phyloP scores from a whole-genome alignment of 64 coral and sea anemone species.

The Acropora yongei region DNA sequence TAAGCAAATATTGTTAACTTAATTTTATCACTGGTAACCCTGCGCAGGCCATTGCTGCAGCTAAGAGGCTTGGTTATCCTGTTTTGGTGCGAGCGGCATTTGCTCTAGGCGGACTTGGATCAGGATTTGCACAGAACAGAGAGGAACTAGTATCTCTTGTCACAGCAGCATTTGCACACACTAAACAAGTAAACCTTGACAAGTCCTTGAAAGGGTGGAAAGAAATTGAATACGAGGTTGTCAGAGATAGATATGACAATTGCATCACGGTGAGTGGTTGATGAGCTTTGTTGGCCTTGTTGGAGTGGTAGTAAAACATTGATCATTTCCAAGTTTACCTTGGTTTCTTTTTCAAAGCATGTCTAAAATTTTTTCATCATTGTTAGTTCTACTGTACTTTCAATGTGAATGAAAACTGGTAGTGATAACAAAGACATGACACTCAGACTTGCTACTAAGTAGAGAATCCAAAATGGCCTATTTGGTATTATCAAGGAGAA shows the following conservation, averaged over 20 bases:
- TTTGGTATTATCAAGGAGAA: too few species aligned
- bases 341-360: too few species aligned
- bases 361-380: too few species aligned
- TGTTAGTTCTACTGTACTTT: too few species aligned
- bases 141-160: slow-evolving; percentile 81
- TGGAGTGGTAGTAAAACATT: too few species aligned
- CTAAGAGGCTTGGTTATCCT: slow-evolving; percentile 84
- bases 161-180: slow-evolving; percentile 82
- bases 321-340: too few species aligned
- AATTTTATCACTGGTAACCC: neutral
- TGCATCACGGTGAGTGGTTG: slow-evolving; percentile 85
- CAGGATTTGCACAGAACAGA: slow-evolving; percentile 87
- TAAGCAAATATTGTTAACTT: neutral
- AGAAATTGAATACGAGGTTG: slow-evolving; percentile 98
- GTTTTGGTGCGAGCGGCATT: slow-evolving; percentile 93
- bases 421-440: too few species aligned
- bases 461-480: too few species aligned
- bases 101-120: slow-evolving; percentile 91
- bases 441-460: too few species aligned
- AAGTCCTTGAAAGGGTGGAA: slow-evolving; percentile 99
- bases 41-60: slow-evolving; percentile 77
- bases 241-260: slow-evolving; percentile 96
- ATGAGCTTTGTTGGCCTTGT: neutral
- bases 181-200: slow-evolving; percentile 92
- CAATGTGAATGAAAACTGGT: too few species aligned